phyloP scores from a whole-genome alignment of 2,888 invertebrate genomes.

The Mantis religiosa region DNA sequence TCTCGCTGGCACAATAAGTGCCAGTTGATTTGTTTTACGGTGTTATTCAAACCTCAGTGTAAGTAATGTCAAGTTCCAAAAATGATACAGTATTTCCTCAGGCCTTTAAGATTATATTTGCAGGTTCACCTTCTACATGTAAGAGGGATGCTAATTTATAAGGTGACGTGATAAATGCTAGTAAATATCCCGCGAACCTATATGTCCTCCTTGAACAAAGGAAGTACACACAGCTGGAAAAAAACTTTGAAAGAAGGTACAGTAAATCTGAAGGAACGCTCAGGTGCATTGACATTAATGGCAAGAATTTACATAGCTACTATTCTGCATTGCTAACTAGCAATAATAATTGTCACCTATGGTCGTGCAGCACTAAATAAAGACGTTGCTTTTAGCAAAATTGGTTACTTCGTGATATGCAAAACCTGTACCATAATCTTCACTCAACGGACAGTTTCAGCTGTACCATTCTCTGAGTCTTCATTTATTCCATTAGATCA shows the following conservation, averaged over 20 bases:
- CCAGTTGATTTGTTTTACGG: background rate
- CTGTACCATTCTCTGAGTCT: background rate
- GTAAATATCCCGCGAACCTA: background rate
- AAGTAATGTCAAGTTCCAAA: background rate
- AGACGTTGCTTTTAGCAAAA: background rate
- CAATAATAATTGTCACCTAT: background rate
- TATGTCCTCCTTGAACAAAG: background rate
- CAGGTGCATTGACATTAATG: background rate
- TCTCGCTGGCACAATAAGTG: too few species aligned
- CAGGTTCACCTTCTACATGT: background rate
- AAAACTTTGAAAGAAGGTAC: background rate
- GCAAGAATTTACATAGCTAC: background rate
- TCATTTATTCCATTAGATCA: too few species aligned
- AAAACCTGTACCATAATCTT: background rate
- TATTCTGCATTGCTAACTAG: background rate
- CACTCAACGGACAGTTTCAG: background rate
- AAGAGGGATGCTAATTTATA: background rate
- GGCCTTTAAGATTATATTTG: background rate
- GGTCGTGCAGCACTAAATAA: background rate
- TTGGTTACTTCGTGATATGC: background rate
- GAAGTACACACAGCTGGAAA: background rate
- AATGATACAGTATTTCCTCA: background rate
- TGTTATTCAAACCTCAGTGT: background rate
- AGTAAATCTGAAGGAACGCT: background rate
- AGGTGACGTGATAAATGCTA: background rate